Base-by-base conservation (phyloP, 2,113 vertebrate genomes). In the Ifrita kowaldi region DNA sequence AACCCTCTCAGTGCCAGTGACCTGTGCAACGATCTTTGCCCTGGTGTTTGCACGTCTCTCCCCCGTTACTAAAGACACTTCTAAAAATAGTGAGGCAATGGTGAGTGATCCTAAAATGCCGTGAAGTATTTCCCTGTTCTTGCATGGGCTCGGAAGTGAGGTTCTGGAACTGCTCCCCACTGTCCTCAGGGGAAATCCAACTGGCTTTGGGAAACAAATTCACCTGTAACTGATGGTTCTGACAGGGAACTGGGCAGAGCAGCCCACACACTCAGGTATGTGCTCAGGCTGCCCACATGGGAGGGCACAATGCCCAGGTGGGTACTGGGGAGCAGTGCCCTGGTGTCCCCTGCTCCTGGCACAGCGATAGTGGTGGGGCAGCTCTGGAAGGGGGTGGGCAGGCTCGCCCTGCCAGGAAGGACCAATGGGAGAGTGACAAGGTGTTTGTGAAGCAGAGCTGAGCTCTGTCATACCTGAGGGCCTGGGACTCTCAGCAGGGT, bases 281-380 rank as follows among this genome's bases (percentile, higher is more conserved):
- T 7, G 0, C 49, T 64, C 49, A 23, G 69, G 30, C 76, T 60
- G 56, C 80, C 70, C 18, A 0, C 0, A 7, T 1, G 3, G 49
- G 59, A 42, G 71, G 52, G 32, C 65, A 20, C 75, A 8, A 1
- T 24, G 44, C 27, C 42, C 53, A 7, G 42, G 47, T 63, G 21
- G 33, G 8, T 49, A 1, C 0, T 10, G 50, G 50, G 37, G 67
- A 76, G 62, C 71, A 67, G 35, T 42, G 37, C 55, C 44, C 64
- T 16, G 37, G 7, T 68, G 50, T 21, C 22, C 68, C 52, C 21
- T 52, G 73, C 39, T 53, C 55, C 68, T 41, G 55, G 55, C 55
- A 27, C 55, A 7, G 63, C 2, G 3, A 0, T 11, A 0, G 1
- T 28, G 9, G 11, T 4, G 26, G 47, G 32, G 32, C 42, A 55